Percentiles rank a stretch among this genome's conserved stretches.
Conservation (phyloP, 2,113 vertebrate genomes). For the Grammomys surdaster region DNA sequence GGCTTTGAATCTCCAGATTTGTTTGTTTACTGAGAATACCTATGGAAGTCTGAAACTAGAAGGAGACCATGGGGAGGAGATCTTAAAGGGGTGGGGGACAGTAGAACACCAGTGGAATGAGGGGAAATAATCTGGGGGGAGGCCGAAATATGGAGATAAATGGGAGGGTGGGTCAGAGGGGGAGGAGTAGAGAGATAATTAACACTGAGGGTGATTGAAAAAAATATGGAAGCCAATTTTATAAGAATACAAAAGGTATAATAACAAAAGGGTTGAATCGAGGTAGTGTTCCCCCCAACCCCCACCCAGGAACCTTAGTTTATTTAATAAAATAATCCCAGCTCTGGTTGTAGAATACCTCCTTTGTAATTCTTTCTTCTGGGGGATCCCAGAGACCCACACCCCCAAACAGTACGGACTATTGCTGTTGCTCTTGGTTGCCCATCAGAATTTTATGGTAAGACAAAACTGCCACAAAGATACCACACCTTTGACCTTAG, state of each 20-base stretch:
- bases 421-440: neutral
- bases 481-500: neutral
- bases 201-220: neutral
- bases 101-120: neutral
- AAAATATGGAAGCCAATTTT: neutral
- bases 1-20: too few relatives aligned
- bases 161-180: neutral
- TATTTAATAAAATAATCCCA: neutral
- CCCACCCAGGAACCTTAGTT: neutral
- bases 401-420: neutral
- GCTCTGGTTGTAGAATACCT: neutral
- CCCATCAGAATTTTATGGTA: neutral
- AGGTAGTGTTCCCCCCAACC: too few relatives aligned
- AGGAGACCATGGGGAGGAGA: neutral
- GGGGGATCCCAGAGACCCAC: neutral
- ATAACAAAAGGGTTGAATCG: neutral
- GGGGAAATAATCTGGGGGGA: neutral
- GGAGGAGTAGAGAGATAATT: neutral
- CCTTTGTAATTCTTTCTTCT: neutral
- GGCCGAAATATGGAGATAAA: neutral
- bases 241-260: neutral
- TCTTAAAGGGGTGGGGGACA: neutral
- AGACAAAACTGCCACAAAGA: neutral
- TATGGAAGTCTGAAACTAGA: neutral
- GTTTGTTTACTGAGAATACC: neutral